phyloP scores from a whole-genome alignment of 2,888 invertebrate genomes.

The Autographa pulchrina region DNA sequence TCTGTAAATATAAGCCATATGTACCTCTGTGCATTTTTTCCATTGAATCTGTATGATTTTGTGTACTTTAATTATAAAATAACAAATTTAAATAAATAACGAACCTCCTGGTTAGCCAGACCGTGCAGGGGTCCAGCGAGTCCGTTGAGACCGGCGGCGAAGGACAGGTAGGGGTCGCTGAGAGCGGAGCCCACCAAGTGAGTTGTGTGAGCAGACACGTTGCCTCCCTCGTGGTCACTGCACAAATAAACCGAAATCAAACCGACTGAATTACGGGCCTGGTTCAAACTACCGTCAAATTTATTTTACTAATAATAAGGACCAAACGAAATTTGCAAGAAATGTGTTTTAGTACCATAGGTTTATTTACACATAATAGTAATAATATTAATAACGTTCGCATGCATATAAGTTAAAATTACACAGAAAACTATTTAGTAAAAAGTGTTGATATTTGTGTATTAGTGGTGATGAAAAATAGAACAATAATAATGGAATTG shows the following conservation, averaged over 20 bases:
- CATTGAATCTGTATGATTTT: no score
- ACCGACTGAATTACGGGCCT: background rate
- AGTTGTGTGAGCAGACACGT: constrained; percentile 98
- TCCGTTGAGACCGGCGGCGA: constrained; percentile 97
- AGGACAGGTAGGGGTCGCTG: constrained; percentile 97
- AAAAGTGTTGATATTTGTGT: background rate
- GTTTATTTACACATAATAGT: constrained; percentile 9
- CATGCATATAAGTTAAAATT: constrained; percentile 6
- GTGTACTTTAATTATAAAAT: no score
- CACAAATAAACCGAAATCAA: constrained; percentile 38
- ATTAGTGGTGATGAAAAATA: no score
- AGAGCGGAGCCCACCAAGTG: constrained; percentile 98
- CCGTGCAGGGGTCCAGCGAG: constrained; percentile 98
- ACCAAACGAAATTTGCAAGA: constrained; percentile 35
- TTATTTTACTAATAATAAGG: background rate
- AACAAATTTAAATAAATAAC: background rate
- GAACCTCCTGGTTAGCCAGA: constrained; percentile 96
- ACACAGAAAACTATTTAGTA: background rate
- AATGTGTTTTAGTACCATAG: constrained; percentile 6
- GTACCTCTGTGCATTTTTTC: no score
- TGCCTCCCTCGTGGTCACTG: constrained; percentile 98
- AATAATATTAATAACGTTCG: background rate
- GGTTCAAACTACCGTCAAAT: background rate
- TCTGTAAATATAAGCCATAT: no score
- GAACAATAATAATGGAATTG: no score